These are phyloP conservation scores for Drosophila azteca DNA, from an alignment of 1,140 invertebrate species.

Conservation along the genomic window DNA sequence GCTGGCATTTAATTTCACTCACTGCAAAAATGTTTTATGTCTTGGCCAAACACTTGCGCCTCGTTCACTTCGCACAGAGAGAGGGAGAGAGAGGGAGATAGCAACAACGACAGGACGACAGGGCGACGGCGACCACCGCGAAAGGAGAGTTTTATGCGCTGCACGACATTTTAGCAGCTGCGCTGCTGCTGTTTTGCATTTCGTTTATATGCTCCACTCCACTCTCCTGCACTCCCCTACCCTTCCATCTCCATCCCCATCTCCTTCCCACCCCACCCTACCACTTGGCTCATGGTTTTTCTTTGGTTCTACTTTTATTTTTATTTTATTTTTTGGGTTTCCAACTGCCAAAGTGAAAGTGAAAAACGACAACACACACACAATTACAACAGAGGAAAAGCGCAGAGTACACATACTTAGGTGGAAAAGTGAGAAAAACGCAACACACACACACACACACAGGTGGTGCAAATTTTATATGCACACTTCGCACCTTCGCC, in stretches of 20 bases:
- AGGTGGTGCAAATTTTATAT: constrained; percentile 74
- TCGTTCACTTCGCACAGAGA: constrained; percentile 9
- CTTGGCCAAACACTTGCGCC: constrained; percentile 74
- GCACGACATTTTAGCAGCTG: constrained; percentile 74
- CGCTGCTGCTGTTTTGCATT: constrained; percentile 63
- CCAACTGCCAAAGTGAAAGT: constrained; percentile 67
- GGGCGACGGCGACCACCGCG: too few relatives aligned
- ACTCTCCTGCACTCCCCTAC: not conserved
- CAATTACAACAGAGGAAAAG: too few relatives aligned
- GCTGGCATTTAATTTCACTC: constrained; percentile 82
- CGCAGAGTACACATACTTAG: too few relatives aligned
- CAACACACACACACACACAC: too few relatives aligned
- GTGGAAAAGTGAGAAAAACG: constrained; percentile 11
- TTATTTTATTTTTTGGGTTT: constrained; percentile 26
- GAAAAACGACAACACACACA: constrained; percentile 47
- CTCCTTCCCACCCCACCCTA: not conserved
- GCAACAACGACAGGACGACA: too few relatives aligned
- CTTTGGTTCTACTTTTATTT: constrained; percentile 1
- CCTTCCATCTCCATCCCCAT: not conserved
- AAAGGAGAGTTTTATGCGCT: constrained; percentile 66
- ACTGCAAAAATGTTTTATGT: constrained; percentile 80
- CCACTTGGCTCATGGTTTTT: constrained; percentile 2
- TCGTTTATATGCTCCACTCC: constrained; percentile 13
- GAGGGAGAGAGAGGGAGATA: constrained; percentile 39
- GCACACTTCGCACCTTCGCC: constrained; percentile 68